A percentile compares a stretch with the other conserved stretches of the same genome.
phyloP scores from a whole-genome alignment of 2,797 vertebrate species.

The Acomys russatus region DNA sequence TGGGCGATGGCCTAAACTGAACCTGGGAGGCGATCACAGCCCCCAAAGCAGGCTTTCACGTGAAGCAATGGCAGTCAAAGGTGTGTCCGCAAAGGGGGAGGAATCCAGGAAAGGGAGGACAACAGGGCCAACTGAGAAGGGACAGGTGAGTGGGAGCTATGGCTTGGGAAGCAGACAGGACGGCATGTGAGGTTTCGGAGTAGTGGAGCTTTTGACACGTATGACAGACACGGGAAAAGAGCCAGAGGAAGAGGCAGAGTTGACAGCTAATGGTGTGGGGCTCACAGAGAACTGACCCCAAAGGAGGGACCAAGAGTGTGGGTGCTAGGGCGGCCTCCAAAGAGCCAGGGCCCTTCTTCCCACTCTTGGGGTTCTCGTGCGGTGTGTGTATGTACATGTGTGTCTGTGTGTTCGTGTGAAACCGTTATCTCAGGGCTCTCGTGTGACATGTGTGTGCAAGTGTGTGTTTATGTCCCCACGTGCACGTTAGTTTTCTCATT shows the following conservation, averaged over 20 bases:
- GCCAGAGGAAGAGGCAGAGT: not conserved
- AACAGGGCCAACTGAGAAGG: fast-evolving
- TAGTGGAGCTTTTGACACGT: not conserved
- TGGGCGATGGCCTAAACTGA: not conserved
- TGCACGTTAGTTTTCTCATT: not conserved
- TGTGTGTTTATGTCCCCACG: too few species aligned
- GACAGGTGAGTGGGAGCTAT: fast-evolving
- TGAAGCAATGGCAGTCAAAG: fast-evolving
- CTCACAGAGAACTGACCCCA: not conserved
- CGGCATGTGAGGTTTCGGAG: not conserved
- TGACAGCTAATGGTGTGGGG: not conserved
- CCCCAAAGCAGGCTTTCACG: not conserved
- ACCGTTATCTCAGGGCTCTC: not conserved
- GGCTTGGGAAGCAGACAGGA: not conserved
- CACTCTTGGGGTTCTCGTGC: not conserved
- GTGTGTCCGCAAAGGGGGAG: fast-evolving
- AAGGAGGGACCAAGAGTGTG: not conserved
- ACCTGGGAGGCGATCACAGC: not conserved
- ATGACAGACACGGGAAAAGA: not conserved
- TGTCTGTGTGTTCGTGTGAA: not conserved
- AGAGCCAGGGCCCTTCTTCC: not conserved
- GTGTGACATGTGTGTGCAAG: not conserved
- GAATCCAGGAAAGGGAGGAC: not conserved
- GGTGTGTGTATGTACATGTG: not conserved
- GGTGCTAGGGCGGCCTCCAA: not conserved